phyloP scores from a whole-genome alignment of 2,797 vertebrate genomes.

The Sternotherus odoratus region DNA sequence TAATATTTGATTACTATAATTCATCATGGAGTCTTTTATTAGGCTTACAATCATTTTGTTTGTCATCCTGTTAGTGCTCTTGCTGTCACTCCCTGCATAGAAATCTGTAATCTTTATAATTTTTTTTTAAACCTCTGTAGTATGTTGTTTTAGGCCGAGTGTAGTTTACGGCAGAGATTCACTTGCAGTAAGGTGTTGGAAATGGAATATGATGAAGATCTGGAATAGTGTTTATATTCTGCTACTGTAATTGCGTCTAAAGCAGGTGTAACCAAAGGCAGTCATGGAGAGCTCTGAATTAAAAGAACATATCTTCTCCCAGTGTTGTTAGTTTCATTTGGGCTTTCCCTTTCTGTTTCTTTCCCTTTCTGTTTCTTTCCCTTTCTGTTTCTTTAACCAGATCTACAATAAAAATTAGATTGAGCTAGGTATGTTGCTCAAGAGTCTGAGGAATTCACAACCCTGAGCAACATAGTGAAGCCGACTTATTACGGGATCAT shows the following conservation, averaged over 20 bases:
- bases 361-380: too few relatives aligned
- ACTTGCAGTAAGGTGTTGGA: neutral
- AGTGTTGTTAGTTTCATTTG: neutral
- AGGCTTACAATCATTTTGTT: too few relatives aligned
- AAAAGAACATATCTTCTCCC: neutral
- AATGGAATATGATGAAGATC: neutral
- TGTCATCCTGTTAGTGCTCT: too few relatives aligned
- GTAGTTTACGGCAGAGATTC: neutral
- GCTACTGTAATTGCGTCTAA: neutral
- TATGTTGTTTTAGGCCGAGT: neutral
- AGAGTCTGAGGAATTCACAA: too few relatives aligned
- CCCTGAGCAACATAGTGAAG: neutral
- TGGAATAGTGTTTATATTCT: neutral
- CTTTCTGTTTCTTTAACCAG: neutral
- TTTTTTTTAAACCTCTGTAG: neutral
- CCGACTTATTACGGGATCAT: neutral
- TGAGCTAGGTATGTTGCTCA: too few relatives aligned
- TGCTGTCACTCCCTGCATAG: too few relatives aligned
- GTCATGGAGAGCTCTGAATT: neutral
- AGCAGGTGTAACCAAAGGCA: neutral
- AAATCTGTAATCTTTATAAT: neutral
- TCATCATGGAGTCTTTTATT: too few relatives aligned
- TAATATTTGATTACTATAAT: neutral
- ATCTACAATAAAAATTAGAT: neutral
- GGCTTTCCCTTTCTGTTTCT: too few relatives aligned